Evolutionary conservation across 2,888 invertebrate species (phyloP).

Genomic region (Orthosia cruda): DNA sequence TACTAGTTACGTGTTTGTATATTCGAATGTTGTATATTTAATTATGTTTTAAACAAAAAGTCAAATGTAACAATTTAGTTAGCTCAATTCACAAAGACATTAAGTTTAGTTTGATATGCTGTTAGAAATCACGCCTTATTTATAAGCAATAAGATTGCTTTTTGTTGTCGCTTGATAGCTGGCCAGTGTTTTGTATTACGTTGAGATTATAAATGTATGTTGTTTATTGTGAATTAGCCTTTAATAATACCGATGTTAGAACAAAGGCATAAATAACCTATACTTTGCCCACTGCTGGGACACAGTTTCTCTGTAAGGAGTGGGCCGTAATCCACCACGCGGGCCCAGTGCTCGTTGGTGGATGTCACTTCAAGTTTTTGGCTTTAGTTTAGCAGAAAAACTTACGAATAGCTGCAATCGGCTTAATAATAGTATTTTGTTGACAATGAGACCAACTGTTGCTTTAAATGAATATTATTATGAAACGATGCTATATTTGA

Average conservation of each 20-base stretch:
- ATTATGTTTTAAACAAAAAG: slow-evolving; percentile 19
- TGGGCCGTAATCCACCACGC: no score
- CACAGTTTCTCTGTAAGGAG: no score
- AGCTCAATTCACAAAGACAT: slow-evolving; percentile 32
- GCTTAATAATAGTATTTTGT: not conserved
- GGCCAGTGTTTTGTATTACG: slow-evolving; percentile 13
- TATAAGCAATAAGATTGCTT: slow-evolving; percentile 78
- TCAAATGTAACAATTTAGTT: slow-evolving; percentile 36
- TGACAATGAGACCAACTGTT: not conserved
- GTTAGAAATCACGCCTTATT: slow-evolving; percentile 70
- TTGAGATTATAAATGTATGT: slow-evolving; percentile 2
- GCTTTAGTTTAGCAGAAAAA: no score
- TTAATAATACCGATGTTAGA: not conserved
- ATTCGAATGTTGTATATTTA: slow-evolving; percentile 28
- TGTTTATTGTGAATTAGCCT: slow-evolving; percentile 7
- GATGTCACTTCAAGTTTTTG: no score
- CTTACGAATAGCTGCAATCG: no score
- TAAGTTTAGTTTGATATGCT: slow-evolving; percentile 27
- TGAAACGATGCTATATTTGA: no score
- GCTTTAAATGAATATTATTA: slow-evolving; percentile 1
- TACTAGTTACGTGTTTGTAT: slow-evolving; percentile 25
- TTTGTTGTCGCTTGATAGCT: slow-evolving; percentile 50
- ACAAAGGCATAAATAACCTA: no score
- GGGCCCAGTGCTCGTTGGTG: no score
- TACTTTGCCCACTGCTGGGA: no score